These are phyloP conservation scores for Blastomussa wellsi DNA, from an alignment of 92 coral and sea anemone species.

Conservation along the genomic window DNA sequence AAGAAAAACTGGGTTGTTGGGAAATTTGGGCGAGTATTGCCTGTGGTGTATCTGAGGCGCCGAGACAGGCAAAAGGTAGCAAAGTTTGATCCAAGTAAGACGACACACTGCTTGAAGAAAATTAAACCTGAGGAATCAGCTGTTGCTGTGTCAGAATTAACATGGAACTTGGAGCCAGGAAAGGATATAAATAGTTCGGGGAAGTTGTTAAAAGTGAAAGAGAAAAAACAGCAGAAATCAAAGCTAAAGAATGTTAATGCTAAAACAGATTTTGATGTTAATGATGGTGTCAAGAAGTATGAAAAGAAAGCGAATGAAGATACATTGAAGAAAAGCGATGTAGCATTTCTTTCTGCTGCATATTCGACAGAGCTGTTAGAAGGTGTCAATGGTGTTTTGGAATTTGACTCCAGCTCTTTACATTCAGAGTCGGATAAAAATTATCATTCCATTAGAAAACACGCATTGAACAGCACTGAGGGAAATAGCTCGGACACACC, in stretches of 20 bases:
- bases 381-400: not conserved
- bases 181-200: not conserved
- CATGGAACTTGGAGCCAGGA: conserved; percentile 75
- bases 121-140: conserved; percentile 52
- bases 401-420: not conserved
- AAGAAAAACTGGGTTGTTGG: conserved; percentile 94
- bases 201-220: not conserved
- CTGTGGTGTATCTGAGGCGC: conserved; percentile 82
- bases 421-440: not conserved
- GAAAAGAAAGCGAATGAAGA: not conserved
- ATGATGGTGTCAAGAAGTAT: not conserved
- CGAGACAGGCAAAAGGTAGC: conserved; percentile 73
- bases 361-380: not conserved
- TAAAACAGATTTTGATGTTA: not conserved
- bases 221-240: not conserved
- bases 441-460: not conserved
- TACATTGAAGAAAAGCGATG: not conserved
- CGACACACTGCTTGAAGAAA: conserved; percentile 85
- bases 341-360: not conserved
- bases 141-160: conserved; percentile 55
- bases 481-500: no score
- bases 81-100: conserved; percentile 92
- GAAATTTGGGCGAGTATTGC: conserved; percentile 89
- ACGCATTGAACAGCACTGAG: not conserved
- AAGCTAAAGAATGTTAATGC: not conserved